Base-by-base conservation (phyloP, 2,888 invertebrate genomes). In the Bellardia pandia region DNA sequence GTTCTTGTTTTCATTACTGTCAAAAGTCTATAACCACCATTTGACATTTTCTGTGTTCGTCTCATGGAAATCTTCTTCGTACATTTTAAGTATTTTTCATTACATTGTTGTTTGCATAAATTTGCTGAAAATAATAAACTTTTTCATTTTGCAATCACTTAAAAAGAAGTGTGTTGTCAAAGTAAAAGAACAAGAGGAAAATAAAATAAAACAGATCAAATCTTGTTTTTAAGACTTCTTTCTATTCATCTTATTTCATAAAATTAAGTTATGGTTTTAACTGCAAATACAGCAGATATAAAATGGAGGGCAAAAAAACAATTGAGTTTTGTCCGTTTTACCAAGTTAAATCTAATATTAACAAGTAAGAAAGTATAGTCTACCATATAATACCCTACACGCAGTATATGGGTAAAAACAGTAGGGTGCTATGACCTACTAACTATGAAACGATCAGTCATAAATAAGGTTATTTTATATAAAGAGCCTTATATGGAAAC, bases 191-290 rank as follows among this genome's bases (percentile, higher is more conserved):
- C 5, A 60, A 60, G 23, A 16, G 9, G 4, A 48, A 48, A 48
- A 48, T 48, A 48, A 40, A 60, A 71, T 62, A 9, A 85, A 85
- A 56, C 14, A 40, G 13, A 69, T 76, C 14, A 71, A 80, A 71
- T 71, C 64, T 69, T 74, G 13, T 60, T 68, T 37, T 66, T 62
- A 33, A 60, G 45, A 56, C 53, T 48, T 56, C 30, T 23, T 30
- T 16, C 30, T 23, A 16, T 16, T 62, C 33, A 23, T 33, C 16
- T 71, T 30, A 40, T 37, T 64, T 66, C n/a, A 23, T 66, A 75
- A 62, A 80, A 85, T 80, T 75, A 68, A 74, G 13, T 80, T 75
- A 79, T 62, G 62, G 45, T 16, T 62, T 74, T 69, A 75, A 75
- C 51, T 37, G 78, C 79, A 66, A 72, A 74, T 75, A 60, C 48